Evolutionary conservation across 2,888 invertebrate genomes (phyloP), one percentile per base, ranked within the genome.

Genomic region (Acronicta aceris): DNA sequence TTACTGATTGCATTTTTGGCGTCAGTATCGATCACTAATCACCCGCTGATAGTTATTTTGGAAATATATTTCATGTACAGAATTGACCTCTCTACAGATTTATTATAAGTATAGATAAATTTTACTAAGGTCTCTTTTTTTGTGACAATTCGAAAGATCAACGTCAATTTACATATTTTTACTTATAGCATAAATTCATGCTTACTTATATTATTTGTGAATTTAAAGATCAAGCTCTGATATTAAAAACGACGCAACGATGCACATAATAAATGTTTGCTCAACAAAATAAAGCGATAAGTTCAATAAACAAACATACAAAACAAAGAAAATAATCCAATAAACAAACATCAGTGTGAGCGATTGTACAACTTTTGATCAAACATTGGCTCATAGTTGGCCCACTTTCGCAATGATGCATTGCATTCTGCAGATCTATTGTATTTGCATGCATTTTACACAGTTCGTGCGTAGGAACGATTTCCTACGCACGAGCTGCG

Each of bases 331-430:
- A 62, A 36, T 21, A 9, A 46, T 55, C 55, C 38, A 48, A 48
- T 59, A 58, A 64, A 59, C 59, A 71, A 61, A 71, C 36, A 63
- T 16, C 25, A 47, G 56, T 57, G 49, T 40, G 50, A 46, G 38
- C 45, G 69, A 55, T 71, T 60, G 64, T 74, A 63, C 61, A 65
- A 57, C 48, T n/a, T 62, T 70, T 76, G 75, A 71, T 74, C 62
- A 56, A 71, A 25, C 49, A 58, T 59, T 72, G 70, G 70, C 46
- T 38, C 54, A 43, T 59, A 59, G 50, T 53, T 62, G 75, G 49
- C 75, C 75, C 47, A 77, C 50, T 76, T 76, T 67, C 65, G 63
- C 62, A 76, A 76, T 54, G 15, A 56, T 45, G 55, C 61, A 74
- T 74, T 65, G 61, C 62, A 65, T 61, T 48, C 56, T 16, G 56